phyloP scores from a whole-genome alignment of 2,113 vertebrate species.

The Prunella himalayana region DNA sequence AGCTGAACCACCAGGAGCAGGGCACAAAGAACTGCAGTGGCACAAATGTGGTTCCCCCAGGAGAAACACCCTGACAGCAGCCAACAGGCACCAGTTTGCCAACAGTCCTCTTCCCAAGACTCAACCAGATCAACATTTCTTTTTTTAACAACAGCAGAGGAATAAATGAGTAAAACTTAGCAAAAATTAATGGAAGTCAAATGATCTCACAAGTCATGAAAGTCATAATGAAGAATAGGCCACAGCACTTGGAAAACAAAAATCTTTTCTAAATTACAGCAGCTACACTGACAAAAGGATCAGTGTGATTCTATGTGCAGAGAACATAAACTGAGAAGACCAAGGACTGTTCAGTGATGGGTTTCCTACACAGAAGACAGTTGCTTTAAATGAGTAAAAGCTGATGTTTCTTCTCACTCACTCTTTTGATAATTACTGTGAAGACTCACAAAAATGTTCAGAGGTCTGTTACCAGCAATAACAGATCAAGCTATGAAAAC shows the following conservation, averaged over 20 bases:
- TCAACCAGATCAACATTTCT: background rate
- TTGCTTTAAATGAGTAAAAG: background rate
- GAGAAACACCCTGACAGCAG: background rate
- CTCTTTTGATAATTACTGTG: background rate
- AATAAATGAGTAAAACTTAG: background rate
- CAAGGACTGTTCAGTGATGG: background rate
- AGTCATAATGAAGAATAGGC: background rate
- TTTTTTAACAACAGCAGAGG: background rate
- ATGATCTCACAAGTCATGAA: background rate
- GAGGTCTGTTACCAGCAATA: background rate
- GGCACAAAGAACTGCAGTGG: background rate
- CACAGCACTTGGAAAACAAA: background rate
- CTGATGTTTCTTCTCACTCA: background rate
- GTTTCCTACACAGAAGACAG: background rate
- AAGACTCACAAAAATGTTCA: background rate
- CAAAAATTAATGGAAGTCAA: background rate
- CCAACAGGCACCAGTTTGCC: background rate
- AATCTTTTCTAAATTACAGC: background rate
- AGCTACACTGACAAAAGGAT: background rate
- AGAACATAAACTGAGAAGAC: background rate
- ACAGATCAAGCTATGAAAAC: background rate
- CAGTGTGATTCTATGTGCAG: background rate
- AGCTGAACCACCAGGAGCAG: background rate
- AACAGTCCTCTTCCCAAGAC: background rate
- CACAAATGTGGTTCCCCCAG: rapidly evolving